Percentiles rank a stretch among this genome's conserved stretches.
Evolutionary conservation across 2,888 invertebrate species (phyloP).

Genomic region (Zeuzera pyrina): DNA sequence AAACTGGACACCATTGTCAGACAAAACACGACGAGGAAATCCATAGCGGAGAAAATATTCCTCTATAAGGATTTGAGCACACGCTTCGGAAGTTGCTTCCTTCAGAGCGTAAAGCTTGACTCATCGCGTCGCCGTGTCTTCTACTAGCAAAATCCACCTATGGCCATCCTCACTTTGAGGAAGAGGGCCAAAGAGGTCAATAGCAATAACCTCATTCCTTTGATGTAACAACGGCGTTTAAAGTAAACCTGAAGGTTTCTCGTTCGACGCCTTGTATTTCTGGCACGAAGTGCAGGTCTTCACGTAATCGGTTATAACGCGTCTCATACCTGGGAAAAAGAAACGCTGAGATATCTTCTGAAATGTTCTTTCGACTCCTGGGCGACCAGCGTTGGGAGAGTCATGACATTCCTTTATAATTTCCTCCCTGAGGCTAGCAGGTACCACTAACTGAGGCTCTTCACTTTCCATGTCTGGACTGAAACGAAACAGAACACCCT

Average conservation of each 20-base stretch:
- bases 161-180: constrained; percentile 9
- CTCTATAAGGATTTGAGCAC: constrained; percentile 12
- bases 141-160: constrained; percentile 17
- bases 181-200: constrained; percentile 18
- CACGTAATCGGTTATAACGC: constrained; percentile 11
- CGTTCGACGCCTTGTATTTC: constrained; percentile 11
- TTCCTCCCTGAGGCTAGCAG: constrained; percentile 7
- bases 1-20: constrained; percentile 30
- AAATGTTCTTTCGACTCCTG: constrained; percentile 14
- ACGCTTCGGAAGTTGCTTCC: constrained; percentile 15
- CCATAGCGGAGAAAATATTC: constrained; percentile 24
- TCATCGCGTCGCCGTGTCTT: constrained; percentile 15
- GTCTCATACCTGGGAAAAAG: constrained; percentile 18
- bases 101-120: constrained; percentile 16
- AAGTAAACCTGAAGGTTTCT: constrained; percentile 14
- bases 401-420: constrained; percentile 12
- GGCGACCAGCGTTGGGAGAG: constrained; percentile 17
- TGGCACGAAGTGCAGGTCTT: constrained; percentile 13
- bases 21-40: constrained; percentile 21
- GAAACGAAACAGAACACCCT: constrained; percentile 11
- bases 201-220: constrained; percentile 11
- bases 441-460: constrained; percentile 12
- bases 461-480: constrained; percentile 1
- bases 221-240: constrained; percentile 9
- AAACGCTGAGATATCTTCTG: constrained; percentile 11